Evolutionary conservation across 2,113 vertebrate genomes (phyloP).

Genomic region (Centropus bengalensis): DNA sequence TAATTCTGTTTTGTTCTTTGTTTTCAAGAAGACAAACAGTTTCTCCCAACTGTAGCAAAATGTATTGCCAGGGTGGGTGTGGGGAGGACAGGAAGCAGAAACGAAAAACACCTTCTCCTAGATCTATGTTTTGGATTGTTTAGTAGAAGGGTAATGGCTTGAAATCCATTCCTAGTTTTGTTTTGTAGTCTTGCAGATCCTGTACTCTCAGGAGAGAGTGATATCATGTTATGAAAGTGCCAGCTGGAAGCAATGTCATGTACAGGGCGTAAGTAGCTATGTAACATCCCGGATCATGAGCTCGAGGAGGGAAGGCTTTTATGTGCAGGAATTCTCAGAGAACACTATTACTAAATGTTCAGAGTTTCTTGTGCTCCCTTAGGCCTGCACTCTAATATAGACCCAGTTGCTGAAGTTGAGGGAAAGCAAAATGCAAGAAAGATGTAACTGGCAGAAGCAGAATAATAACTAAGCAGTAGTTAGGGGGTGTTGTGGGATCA

Average conservation of each 20-base stretch:
- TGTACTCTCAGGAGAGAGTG: conserved; percentile 8
- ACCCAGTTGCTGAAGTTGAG: background rate
- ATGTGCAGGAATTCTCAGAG: conserved; percentile 7
- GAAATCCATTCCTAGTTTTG: conserved; percentile 35
- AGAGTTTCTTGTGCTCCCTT: background rate
- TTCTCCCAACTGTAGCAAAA: conserved; percentile 38
- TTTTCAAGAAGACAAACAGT: conserved; percentile 44
- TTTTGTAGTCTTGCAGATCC: conserved; percentile 42
- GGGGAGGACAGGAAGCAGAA: background rate
- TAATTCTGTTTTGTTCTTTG: conserved; percentile 18
- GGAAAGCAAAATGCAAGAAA: background rate
- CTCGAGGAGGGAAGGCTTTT: background rate
- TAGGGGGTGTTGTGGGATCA: background rate
- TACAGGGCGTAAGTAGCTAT: background rate
- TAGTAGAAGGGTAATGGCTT: conserved; percentile 21
- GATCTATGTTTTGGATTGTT: conserved; percentile 34
- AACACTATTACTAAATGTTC: conserved; percentile 21
- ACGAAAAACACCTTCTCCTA: background rate
- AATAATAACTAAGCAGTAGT: background rate
- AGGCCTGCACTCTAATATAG: background rate
- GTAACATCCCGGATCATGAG: conserved; percentile 20
- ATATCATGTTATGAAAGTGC: conserved; percentile 42
- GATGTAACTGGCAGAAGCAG: background rate
- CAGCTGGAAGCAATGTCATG: conserved; percentile 52
- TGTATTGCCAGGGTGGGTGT: background rate